A percentile compares a stretch with the other conserved stretches of the same genome.
Conservation (phyloP, 2,888 invertebrate genomes). For the Andrena haemorrhoa region DNA sequence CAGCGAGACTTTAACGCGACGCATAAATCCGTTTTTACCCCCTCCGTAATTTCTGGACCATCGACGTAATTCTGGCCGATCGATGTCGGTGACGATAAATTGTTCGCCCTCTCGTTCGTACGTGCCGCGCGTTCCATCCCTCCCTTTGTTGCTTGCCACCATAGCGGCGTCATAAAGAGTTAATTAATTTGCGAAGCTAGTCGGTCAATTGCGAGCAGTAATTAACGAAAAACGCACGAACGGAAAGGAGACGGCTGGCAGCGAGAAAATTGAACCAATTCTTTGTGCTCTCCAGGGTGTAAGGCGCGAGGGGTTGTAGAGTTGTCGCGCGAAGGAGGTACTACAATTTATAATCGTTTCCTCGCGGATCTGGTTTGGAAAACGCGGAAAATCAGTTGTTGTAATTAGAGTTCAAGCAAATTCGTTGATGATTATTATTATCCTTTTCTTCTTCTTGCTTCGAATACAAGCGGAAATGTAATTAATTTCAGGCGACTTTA, state of each 20-base stretch:
- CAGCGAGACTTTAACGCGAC: constrained; percentile 13
- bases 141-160: not conserved
- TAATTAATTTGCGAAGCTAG: constrained; percentile 20
- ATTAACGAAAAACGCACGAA: not conserved
- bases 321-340: constrained; percentile 8
- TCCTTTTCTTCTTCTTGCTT: too few species aligned
- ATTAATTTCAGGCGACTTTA: too few species aligned
- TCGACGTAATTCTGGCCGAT: constrained; percentile 22
- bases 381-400: constrained; percentile 14
- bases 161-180: not conserved
- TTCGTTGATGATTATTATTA: not conserved
- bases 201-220: not conserved
- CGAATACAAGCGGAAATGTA: too few species aligned
- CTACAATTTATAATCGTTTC: constrained; percentile 39
- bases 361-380: not conserved
- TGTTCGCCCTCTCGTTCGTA: not conserved
- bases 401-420: not conserved
- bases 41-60: constrained; percentile 25
- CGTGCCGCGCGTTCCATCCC: not conserved
- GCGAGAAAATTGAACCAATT: constrained; percentile 57
- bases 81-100: constrained; percentile 26
- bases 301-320: constrained; percentile 18
- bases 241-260: not conserved
- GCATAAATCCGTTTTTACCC: constrained; percentile 39
- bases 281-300: constrained; percentile 32